Evolutionary conservation across 2,888 invertebrate species (phyloP).

Genomic region (Nomada flava): DNA sequence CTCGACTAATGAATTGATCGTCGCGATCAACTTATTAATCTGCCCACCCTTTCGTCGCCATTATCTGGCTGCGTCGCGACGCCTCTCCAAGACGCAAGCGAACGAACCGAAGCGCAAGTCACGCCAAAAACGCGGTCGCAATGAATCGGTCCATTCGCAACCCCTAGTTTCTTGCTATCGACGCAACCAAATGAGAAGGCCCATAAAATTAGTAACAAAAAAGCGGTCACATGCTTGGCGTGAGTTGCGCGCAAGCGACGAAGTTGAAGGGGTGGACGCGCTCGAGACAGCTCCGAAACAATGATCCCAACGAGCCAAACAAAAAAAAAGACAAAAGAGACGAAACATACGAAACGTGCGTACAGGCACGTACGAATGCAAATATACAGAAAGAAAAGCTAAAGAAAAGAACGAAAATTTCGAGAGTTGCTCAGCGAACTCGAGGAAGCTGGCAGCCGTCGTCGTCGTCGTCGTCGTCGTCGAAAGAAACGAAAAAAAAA

Average conservation of each 20-base stretch:
- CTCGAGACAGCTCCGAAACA: slow-evolving; percentile 35
- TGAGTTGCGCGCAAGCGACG: slow-evolving; percentile 34
- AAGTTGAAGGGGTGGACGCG: slow-evolving; percentile 76
- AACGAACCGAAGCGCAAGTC: slow-evolving; percentile 18
- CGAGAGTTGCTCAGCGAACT: slow-evolving; percentile 17
- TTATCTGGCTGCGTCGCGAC: slow-evolving; percentile 32
- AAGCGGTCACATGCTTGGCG: slow-evolving; percentile 23
- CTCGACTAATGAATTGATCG: neutral
- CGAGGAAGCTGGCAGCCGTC: slow-evolving; percentile 30
- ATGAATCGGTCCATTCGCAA: neutral
- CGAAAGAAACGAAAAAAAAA: no score
- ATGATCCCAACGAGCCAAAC: neutral
- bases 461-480: neutral
- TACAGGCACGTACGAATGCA: slow-evolving; percentile 1
- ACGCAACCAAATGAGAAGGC: no score
- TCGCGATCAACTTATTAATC: neutral
- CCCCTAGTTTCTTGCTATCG: no score
- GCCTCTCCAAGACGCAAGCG: slow-evolving; percentile 29
- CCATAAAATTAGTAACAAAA: neutral
- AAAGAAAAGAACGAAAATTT: neutral
- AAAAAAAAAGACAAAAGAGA: neutral
- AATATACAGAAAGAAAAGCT: neutral
- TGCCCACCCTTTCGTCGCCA: neutral
- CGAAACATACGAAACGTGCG: neutral
- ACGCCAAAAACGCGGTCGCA: slow-evolving; percentile 11